Percentiles rank a stretch among this genome's conserved stretches.
These are phyloP conservation scores for Rhagonycha fulva DNA, from an alignment of 2,888 invertebrate species.

Conservation along the genomic window DNA sequence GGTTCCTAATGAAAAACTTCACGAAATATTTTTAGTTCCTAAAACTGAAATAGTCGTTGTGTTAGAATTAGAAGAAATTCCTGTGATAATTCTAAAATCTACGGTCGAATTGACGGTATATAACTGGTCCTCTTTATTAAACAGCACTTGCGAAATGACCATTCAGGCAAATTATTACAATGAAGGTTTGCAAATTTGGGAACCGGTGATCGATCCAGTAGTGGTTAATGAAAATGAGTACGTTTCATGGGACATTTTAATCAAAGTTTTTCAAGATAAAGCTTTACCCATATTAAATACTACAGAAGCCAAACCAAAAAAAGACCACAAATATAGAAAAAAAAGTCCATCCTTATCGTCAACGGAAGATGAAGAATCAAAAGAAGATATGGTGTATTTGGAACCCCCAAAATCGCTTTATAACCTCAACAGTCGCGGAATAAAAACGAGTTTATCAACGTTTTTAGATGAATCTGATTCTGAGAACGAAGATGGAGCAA, in stretches of 20 bases:
- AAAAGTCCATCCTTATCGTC: constrained; percentile 44
- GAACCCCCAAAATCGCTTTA: constrained; percentile 49
- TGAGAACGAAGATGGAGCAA: constrained; percentile 71
- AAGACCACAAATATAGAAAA: constrained; percentile 37
- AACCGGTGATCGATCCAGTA: constrained; percentile 80
- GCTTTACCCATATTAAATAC: constrained; percentile 47
- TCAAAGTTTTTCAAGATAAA: constrained; percentile 65
- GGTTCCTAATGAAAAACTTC: constrained; percentile 21
- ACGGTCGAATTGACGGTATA: constrained; percentile 64
- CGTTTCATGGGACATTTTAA: constrained; percentile 72
- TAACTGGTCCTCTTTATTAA: constrained; percentile 66
- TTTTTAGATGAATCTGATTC: constrained; percentile 70
- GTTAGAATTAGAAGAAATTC: constrained; percentile 67
- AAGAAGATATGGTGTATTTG: constrained; percentile 55
- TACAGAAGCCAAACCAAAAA: constrained; percentile 39
- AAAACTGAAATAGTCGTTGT: constrained; percentile 64
- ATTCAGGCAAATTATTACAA: constrained; percentile 57
- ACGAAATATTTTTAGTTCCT: constrained; percentile 48
- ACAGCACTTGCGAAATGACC: constrained; percentile 53
- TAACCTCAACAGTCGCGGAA: constrained; percentile 47
- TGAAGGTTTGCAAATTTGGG: constrained; percentile 66
- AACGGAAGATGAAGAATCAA: constrained; percentile 51
- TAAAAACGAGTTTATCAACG: constrained; percentile 60
- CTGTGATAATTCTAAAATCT: constrained; percentile 60
- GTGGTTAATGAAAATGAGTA: constrained; percentile 68